A percentile compares a stretch with the other conserved stretches of the same genome.
Evolutionary conservation across 2,113 vertebrate species (phyloP).

Genomic region (Psilopogon haemacephalus): DNA sequence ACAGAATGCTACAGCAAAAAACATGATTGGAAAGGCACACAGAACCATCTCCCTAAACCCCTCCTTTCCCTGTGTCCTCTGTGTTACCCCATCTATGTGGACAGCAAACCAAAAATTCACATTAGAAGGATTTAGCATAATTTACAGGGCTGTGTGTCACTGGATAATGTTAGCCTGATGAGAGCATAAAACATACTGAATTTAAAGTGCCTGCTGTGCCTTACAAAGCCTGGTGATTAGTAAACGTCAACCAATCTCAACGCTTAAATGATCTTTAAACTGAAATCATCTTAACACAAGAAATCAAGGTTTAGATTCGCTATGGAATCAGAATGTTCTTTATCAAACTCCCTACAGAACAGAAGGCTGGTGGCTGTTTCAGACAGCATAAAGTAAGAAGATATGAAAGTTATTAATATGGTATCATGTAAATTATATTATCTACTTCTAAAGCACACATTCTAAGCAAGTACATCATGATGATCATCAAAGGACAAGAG

Average conservation of each 20-base stretch:
- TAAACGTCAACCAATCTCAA: neutral
- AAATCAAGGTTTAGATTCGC: neutral
- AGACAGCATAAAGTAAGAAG: neutral
- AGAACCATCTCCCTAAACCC: neutral
- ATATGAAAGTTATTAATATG: neutral
- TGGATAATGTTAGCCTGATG: neutral
- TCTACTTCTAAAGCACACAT: neutral
- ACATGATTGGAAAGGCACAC: neutral
- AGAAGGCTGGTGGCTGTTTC: neutral
- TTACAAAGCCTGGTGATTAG: neutral
- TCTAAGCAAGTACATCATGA: neutral
- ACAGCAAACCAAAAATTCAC: neutral
- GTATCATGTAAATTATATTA: neutral
- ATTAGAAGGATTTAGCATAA: rapidly evolving
- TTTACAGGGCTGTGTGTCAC: neutral
- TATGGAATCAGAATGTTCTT: neutral
- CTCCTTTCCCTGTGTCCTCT: neutral
- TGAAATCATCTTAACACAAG: neutral
- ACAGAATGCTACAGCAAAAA: neutral
- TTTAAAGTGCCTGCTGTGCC: neutral
- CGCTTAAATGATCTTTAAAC: neutral
- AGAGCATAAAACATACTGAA: neutral
- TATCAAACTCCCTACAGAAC: neutral
- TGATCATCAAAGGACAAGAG: neutral
- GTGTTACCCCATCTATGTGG: neutral